Percentiles rank a stretch among this genome's conserved stretches.
These are phyloP conservation scores for Pluvianellus socialis DNA, from an alignment of 2,113 vertebrate genomes.

Conservation along the genomic window DNA sequence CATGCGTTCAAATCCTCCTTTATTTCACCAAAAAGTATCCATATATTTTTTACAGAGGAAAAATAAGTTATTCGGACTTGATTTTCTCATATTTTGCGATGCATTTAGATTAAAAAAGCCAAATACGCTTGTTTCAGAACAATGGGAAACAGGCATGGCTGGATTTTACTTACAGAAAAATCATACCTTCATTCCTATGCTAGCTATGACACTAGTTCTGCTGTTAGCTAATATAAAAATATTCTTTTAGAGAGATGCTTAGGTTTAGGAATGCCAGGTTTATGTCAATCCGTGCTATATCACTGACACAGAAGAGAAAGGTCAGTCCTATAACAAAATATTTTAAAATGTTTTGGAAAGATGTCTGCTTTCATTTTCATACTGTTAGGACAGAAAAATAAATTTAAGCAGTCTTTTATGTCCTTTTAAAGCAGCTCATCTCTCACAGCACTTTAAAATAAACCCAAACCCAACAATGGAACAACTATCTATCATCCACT, in stretches of 20 bases:
- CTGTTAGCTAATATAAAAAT: not conserved
- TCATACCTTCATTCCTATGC: not conserved
- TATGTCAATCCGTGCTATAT: not conserved
- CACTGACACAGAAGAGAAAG: not conserved
- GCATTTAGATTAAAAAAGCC: not conserved
- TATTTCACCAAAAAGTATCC: accelerated
- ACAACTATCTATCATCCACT: not conserved
- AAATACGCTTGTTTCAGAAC: not conserved
- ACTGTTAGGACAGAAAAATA: not conserved
- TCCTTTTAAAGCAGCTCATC: not conserved
- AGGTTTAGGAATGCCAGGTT: not conserved
- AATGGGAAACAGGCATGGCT: accelerated
- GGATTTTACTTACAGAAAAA: not conserved
- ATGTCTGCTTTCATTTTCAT: not conserved
- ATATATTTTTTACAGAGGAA: accelerated
- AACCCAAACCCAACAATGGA: not conserved
- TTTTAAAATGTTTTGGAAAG: not conserved
- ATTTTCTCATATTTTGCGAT: not conserved
- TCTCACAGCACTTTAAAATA: not conserved
- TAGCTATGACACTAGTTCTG: not conserved
- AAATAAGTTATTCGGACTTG: not conserved
- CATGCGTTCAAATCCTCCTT: not conserved
- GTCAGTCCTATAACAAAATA: not conserved
- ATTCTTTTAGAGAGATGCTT: not conserved
- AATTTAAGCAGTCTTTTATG: not conserved